Percentiles rank a stretch among this genome's conserved stretches.
phyloP scores from a whole-genome alignment of 2,888 invertebrate genomes.

The Melipona beecheii region DNA sequence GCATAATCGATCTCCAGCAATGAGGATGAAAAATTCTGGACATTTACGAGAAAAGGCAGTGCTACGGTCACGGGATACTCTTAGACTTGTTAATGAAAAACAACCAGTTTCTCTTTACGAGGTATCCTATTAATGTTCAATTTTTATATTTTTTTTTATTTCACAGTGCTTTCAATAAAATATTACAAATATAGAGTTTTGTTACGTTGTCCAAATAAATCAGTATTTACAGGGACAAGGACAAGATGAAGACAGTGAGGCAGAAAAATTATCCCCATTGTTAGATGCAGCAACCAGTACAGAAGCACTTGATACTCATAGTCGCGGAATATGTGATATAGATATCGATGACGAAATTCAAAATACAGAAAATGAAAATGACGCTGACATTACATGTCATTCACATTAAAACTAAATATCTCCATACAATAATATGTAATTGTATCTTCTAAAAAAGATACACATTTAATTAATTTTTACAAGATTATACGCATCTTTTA shows the following conservation, averaged over 20 bases:
- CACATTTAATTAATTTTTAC: slow-evolving; percentile 39
- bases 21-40: slow-evolving; percentile 76
- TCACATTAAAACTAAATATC: slow-evolving; percentile 72
- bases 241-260: slow-evolving; percentile 92
- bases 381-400: slow-evolving; percentile 77
- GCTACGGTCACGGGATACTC: slow-evolving; percentile 84
- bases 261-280: slow-evolving; percentile 92
- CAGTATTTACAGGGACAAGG: slow-evolving; percentile 80
- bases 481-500: slow-evolving; percentile 2
- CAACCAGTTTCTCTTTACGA: slow-evolving; percentile 79
- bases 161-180: not conserved
- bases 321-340: slow-evolving; percentile 78
- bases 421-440: not conserved
- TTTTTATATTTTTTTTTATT: not conserved
- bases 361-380: slow-evolving; percentile 78
- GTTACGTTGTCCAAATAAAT: not conserved
- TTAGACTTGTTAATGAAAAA: slow-evolving; percentile 88
- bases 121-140: slow-evolving; percentile 63
- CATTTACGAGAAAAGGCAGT: slow-evolving; percentile 81
- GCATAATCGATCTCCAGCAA: slow-evolving; percentile 79
- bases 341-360: slow-evolving; percentile 82
- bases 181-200: slow-evolving; percentile 1
- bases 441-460: not conserved
- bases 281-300: slow-evolving; percentile 84
- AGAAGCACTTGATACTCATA: slow-evolving; percentile 77